Evolutionary conservation across 2,797 vertebrate genomes (phyloP), one percentile per base, ranked within the genome.

Genomic region (Triplophysa yarkandensis): DNA sequence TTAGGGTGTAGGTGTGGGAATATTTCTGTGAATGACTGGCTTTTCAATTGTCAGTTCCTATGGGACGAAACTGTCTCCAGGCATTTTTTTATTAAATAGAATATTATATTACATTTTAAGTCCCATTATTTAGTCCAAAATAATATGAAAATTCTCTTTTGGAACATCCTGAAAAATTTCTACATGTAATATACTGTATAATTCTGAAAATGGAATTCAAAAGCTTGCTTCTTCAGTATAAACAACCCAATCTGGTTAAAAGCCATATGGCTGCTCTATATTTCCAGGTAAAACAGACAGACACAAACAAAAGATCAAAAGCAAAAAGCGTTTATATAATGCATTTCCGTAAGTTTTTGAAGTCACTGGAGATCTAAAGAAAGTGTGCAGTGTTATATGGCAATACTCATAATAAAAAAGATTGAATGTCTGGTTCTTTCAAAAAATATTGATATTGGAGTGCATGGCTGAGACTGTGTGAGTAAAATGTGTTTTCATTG

Each of bases 341-440:
- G 44, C 54, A 73, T 63, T 11, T 46, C 27, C 23, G 58, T 27
- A 23, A 19, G 57, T 70, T 44, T 61, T 36, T 43, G 48, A 21
- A 10, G 48, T 68, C 32, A 62, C 9, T 39, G 41, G 23, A 79
- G 77, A 64, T 72, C 21, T 41, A 16, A 9, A 36, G 41, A 43
- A 43, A 43, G 41, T 16, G 41, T 17, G 39, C 5, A 16, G 39
- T 41, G 41, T 69, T 50, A 63, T 66, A 68, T 71, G 76, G 28
- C 16, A 8, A 81, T 69, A 4, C 4, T 39, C 46, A 68, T 36
- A 54, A 34, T 2, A 21, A 30, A 4, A 28, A 61, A 73, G 13
- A 83, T 85, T 81, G 74, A 69, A 70, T 55, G 54, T 68, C 62
- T 25, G 11, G 25, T 55, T 54, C 4, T n/a, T 55, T 58, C 25